These are phyloP conservation scores for Drosophila vallismaia DNA, from an alignment of 2,888 invertebrate genomes.

Conservation along the genomic window DNA sequence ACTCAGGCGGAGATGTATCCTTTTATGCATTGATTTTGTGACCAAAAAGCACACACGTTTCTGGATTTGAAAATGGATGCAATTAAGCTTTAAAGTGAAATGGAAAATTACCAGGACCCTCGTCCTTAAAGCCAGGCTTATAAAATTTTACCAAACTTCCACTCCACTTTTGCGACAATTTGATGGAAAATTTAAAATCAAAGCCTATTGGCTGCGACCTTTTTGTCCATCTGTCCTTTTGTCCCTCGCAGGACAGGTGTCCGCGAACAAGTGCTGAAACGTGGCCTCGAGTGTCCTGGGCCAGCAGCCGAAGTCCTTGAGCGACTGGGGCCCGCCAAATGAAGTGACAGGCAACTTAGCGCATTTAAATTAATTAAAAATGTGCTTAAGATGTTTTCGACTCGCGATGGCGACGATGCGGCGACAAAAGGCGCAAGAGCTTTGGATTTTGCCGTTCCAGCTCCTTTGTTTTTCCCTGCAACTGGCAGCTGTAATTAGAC, in stretches of 20 bases:
- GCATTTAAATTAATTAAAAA: constrained; percentile 78
- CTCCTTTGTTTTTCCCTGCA: constrained; percentile 43
- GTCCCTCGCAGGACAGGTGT: neutral
- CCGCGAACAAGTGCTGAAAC: constrained; percentile 32
- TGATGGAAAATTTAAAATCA: neutral
- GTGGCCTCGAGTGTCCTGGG: constrained; percentile 34
- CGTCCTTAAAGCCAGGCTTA: neutral
- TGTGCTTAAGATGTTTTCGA: constrained; percentile 78
- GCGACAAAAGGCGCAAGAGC: constrained; percentile 60
- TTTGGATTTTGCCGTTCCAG: constrained; percentile 34
- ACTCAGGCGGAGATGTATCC: neutral
- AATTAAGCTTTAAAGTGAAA: too few relatives aligned
- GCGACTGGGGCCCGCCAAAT: constrained; percentile 63
- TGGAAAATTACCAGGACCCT: neutral
- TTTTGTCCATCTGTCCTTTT: neutral
- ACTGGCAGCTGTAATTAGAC: constrained; percentile 78
- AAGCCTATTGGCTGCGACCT: constrained; percentile 3
- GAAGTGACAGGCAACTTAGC: constrained; percentile 79
- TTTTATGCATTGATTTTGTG: neutral
- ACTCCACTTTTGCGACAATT: neutral
- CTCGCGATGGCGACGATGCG: constrained; percentile 52
- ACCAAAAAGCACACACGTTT: constrained; percentile 6
- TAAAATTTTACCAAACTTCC: neutral
- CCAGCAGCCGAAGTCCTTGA: constrained; percentile 17
- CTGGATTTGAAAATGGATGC: neutral